Base-by-base conservation (phyloP, 35 echinoderm and acorn worm genomes). In the Chiridota heheva region DNA sequence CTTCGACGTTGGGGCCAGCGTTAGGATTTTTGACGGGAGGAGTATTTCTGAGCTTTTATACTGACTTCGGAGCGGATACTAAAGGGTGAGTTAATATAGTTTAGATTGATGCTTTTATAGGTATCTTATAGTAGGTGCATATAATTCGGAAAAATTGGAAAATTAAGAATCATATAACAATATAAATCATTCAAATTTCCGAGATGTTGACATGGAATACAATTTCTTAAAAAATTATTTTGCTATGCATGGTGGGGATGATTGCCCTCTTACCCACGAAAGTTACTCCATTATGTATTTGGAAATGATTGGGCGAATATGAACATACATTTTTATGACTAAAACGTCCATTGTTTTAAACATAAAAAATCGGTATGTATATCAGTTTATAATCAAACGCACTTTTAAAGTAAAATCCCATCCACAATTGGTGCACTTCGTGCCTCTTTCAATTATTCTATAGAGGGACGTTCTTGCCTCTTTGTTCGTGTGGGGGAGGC, bases 11-110 rank as follows among this genome's bases (percentile, higher is more conserved):
- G 13, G 89, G 89, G 1, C 53, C 83, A 47, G 89, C 82, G 5
- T 60, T 58, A 7, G 89, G 89, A 10, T 92, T 70, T 57, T 53
- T 92, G 12, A 29, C 75, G 47, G 89, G 89, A 6, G 89, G 82
- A 5, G 43, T 56, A 22, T 43, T 86, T 15, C 76, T 92, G 2
- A 65, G 43, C 2, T 40, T 92, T 20, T 92, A 92, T 41, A 92
- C 89, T 4, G 89, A 92, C 42, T 26, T 86, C 3, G 35, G 40
- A 43, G 71, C 78, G 0, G 87, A 90, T 36, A 27, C 63, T 15
- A 61, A 64, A 25, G 66, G 20, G 87, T 90, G 51, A 76, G 87
- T 60, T 48, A 17, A 34, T 1, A 20, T 25, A 63, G 15, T 29
- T 63, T 63, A 10, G 13, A 27, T 7, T 18, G 29, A 7, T 26